A percentile compares a stretch with the other conserved stretches of the same genome.
These are phyloP conservation scores for Panthera leo DNA, from an alignment of 2,113 vertebrate species.

Conservation along the genomic window DNA sequence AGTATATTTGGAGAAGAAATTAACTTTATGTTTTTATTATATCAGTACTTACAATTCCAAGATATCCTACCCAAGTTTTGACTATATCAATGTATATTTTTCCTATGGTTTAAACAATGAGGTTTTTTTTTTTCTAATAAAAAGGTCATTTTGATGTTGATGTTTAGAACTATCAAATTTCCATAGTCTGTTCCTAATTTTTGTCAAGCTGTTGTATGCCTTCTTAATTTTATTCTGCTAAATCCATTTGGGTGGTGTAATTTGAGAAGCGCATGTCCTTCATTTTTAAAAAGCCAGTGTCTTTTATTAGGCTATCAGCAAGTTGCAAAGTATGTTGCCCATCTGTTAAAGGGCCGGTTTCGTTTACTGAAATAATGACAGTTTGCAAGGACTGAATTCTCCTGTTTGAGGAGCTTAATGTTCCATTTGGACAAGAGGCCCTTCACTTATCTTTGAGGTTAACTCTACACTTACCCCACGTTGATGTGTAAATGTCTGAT, in stretches of 20 bases:
- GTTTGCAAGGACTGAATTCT: slow-evolving; percentile 78
- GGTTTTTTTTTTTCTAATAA: not conserved
- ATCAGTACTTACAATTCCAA: slow-evolving; percentile 19
- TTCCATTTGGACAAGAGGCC: slow-evolving; percentile 82
- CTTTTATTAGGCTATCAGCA: slow-evolving; percentile 87
- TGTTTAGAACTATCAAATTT: slow-evolving; percentile 76
- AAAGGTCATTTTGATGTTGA: slow-evolving; percentile 58
- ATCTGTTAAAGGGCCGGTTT: slow-evolving; percentile 86
- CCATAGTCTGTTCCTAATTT: slow-evolving; percentile 77
- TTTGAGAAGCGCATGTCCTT: slow-evolving; percentile 85
- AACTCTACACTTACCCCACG: slow-evolving; percentile 71
- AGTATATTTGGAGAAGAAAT: slow-evolving; percentile 21
- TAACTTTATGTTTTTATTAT: not conserved
- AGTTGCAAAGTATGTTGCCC: slow-evolving; percentile 81
- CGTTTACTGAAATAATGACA: slow-evolving; percentile 83
- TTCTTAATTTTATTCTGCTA: slow-evolving; percentile 84
- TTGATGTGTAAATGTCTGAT: slow-evolving; percentile 81
- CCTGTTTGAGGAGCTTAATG: slow-evolving; percentile 76
- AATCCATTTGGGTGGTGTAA: slow-evolving; percentile 82
- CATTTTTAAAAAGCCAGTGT: slow-evolving; percentile 84
- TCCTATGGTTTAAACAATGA: slow-evolving; percentile 58
- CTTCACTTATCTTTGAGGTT: slow-evolving; percentile 77
- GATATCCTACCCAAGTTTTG: slow-evolving; percentile 46
- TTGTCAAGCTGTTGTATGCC: slow-evolving; percentile 78
- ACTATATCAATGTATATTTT: slow-evolving; percentile 27